phyloP scores from a whole-genome alignment of 2,888 invertebrate genomes.

The Girardia tigrina region DNA sequence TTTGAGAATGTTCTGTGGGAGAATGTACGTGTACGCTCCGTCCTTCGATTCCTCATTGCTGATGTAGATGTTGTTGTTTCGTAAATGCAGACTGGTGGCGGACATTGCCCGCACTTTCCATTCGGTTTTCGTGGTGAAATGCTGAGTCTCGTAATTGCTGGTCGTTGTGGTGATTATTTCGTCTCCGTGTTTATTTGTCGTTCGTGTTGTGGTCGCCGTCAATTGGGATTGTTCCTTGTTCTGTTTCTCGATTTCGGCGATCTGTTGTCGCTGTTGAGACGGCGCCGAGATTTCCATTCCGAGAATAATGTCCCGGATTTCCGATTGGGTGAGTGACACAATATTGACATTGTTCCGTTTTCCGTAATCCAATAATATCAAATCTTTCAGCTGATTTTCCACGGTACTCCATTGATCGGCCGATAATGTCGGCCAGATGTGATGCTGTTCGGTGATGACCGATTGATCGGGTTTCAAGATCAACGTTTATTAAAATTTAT shows the following conservation, averaged over 20 bases:
- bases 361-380: slow-evolving; percentile 94
- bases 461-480: slow-evolving; percentile 96
- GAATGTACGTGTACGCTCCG: slow-evolving; percentile 77
- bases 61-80: slow-evolving; percentile 97
- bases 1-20: slow-evolving; percentile 82
- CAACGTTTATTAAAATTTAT: no score
- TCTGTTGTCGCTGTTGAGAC: slow-evolving; percentile 93
- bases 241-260: slow-evolving; percentile 98
- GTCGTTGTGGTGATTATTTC: slow-evolving; percentile 98
- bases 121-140: slow-evolving; percentile 94
- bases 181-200: slow-evolving; percentile 97
- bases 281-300: slow-evolving; percentile 99
- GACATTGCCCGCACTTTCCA: slow-evolving; percentile 94
- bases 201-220: slow-evolving; percentile 91
- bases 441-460: slow-evolving; percentile 93
- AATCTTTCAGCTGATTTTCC: slow-evolving; percentile 89
- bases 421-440: slow-evolving; percentile 92
- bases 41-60: slow-evolving; percentile 98
- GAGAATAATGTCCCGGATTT: slow-evolving; percentile 93
- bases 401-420: slow-evolving; percentile 99
- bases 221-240: slow-evolving; percentile 91
- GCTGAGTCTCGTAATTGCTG: slow-evolving; percentile 89
- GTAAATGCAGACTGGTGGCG: slow-evolving; percentile 83
- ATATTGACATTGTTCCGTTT: slow-evolving; percentile 98
- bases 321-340: slow-evolving; percentile 92